phyloP scores from a whole-genome alignment of 2,797 vertebrate species.

The Heliangelus exortis region DNA sequence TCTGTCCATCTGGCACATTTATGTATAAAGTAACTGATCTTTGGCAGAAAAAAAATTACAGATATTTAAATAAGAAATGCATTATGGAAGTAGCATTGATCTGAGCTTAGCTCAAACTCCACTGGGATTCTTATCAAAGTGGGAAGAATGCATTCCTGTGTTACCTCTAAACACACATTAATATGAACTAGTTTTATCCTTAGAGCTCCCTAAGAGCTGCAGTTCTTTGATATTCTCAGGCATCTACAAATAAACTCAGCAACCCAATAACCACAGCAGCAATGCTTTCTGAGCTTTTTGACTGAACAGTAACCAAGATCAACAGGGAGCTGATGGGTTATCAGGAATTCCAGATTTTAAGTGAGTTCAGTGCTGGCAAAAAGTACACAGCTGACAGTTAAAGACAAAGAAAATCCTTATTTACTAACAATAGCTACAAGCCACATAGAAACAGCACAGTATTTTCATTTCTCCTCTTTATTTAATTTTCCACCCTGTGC shows the following conservation, averaged over 20 bases:
- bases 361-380: background rate
- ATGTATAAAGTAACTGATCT: background rate
- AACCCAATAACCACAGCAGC: background rate
- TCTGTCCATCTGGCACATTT: background rate
- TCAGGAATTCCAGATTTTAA: background rate
- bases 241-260: background rate
- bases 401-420: background rate
- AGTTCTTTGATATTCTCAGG: background rate
- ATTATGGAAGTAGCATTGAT: background rate
- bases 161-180: background rate
- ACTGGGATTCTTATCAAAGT: background rate
- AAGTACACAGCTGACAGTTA: background rate
- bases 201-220: background rate
- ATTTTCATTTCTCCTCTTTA: background rate
- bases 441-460: background rate
- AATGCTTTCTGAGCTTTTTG: background rate
- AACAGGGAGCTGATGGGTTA: background rate
- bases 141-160: background rate
- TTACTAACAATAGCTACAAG: background rate
- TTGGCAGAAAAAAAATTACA: background rate
- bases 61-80: background rate
- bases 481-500: background rate
- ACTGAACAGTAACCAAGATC: background rate
- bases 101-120: background rate
- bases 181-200: background rate